Base-by-base conservation (phyloP, 2,113 vertebrate genomes). In the Scortum barcoo region DNA sequence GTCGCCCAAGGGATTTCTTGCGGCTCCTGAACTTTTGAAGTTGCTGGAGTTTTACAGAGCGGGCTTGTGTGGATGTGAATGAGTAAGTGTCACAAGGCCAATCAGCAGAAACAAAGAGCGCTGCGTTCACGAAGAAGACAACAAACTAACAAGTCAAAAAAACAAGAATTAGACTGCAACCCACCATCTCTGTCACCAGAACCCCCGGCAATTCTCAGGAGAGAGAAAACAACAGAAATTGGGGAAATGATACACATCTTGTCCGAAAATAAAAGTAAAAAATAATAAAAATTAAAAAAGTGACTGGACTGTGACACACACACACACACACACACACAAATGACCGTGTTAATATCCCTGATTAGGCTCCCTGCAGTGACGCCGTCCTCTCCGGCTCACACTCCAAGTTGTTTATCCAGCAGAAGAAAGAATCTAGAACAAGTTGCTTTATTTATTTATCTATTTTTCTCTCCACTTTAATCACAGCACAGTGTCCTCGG, bases 391-490 rank as follows among this genome's bases (percentile, higher is more conserved):
- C 17, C 0, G 10, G n/a, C 69, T 89, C 7, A 0, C 44, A 20
- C 44, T 73, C 54, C 46, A 63, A 33, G 67, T 67, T 81, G 62
- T 84, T 89, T 87, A 88, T 88, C 75, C 17, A 87, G 40, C 30
- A 82, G 53, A 86, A 80, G n/a, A 83, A 82, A 80, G 61, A 79
- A 72, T 83, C 48, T 78, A 71, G 53, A 85, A 78, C 62, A 80
- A 78, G 76, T 77, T 84, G 44, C 48, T n/a, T n/a, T n/a, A n/a
- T n/a, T n/a, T n/a, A 38, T 48, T 76, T 91, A n/a, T n/a, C n/a
- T n/a, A n/a, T 77, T 68, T 50, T 30, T 60, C 19, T 62, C 58
- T 57, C 50, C 24, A 62, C 68, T 85, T 84, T 85, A 87, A 88
- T 88, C 81, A 85, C 85, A 80, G 60, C 72, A 83, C 42, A 11